Evolutionary conservation across 2,797 vertebrate genomes (phyloP).

Genomic region (Brotula barbata): DNA sequence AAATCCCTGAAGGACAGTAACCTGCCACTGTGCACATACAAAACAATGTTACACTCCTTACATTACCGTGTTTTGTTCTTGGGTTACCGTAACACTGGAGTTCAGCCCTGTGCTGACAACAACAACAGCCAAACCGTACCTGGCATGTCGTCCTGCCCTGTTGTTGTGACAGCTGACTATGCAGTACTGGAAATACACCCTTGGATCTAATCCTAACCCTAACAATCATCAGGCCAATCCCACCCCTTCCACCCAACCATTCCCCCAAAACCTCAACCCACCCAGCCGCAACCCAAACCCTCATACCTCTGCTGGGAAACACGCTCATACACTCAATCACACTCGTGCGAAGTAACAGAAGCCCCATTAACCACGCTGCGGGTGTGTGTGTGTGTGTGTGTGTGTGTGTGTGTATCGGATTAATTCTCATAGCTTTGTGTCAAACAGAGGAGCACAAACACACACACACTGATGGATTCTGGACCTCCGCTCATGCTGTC

Average conservation of each 20-base stretch:
- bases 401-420: conserved; percentile 24
- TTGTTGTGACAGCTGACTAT: conserved; percentile 78
- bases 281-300: conserved; percentile 16
- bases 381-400: conserved; percentile 13
- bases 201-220: conserved; percentile 43
- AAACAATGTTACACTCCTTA: background rate
- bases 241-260: conserved; percentile 26
- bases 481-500: conserved; percentile 22
- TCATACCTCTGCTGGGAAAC: conserved; percentile 46
- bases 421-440: conserved; percentile 38
- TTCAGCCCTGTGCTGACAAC: conserved; percentile 31
- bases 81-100: conserved; percentile 42
- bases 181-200: conserved; percentile 69
- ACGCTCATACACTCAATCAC: conserved; percentile 25
- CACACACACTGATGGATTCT: conserved; percentile 59
- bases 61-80: conserved; percentile 13
- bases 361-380: conserved; percentile 13
- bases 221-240: conserved; percentile 50
- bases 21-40: conserved; percentile 37
- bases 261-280: conserved; percentile 38
- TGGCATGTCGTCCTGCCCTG: conserved; percentile 16
- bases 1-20: conserved; percentile 47
- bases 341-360: background rate
- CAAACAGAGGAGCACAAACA: conserved; percentile 19
- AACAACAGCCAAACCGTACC: conserved; percentile 16